phyloP scores from a whole-genome alignment of 1,140 invertebrate genomes.

The Fopius arisanus region DNA sequence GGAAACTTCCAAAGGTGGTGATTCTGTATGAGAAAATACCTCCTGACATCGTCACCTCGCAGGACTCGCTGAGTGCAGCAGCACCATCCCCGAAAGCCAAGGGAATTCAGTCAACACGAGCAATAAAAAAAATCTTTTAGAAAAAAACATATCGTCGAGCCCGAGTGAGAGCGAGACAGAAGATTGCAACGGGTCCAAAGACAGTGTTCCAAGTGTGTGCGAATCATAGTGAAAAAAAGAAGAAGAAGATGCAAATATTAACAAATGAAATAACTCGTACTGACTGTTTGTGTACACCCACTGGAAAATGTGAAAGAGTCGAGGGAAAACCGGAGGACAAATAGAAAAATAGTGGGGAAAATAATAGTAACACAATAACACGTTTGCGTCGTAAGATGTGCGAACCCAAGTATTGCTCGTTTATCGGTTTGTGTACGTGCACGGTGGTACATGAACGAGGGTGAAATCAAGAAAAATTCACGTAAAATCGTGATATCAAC shows the following conservation, averaged over 20 bases:
- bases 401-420: constrained; percentile 10
- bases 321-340: too few species aligned
- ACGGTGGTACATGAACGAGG: not conserved
- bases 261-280: not conserved
- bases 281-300: too few species aligned
- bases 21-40: too few species aligned
- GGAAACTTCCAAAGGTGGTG: too few species aligned
- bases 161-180: not conserved
- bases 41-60: not conserved
- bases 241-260: not conserved
- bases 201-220: constrained; percentile 1
- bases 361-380: not conserved
- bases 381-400: constrained; percentile 20
- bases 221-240: not conserved
- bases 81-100: not conserved
- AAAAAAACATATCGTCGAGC: not conserved
- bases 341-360: not conserved
- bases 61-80: not conserved
- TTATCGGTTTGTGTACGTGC: constrained; percentile 16
- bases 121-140: not conserved
- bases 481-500: not conserved
- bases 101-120: not conserved
- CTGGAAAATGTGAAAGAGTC: too few species aligned
- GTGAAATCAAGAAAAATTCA: not conserved
- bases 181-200: not conserved